A percentile compares a stretch with the other conserved stretches of the same genome.
These are phyloP conservation scores for Anthoscopus minutus DNA, from an alignment of 2,113 vertebrate species.

Conservation along the genomic window DNA sequence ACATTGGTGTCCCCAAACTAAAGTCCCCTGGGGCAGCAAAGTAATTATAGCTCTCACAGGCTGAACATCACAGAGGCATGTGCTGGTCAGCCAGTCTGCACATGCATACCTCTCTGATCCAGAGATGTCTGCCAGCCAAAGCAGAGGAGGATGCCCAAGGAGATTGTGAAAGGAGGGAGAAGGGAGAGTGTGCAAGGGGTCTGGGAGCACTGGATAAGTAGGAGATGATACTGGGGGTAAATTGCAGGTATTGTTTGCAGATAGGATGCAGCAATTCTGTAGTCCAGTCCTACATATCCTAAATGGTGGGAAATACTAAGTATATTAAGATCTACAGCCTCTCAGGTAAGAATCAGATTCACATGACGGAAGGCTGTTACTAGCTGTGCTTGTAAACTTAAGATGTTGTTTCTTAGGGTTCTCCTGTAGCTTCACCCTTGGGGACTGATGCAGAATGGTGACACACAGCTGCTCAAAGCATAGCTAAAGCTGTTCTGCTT, in stretches of 20 bases:
- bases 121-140: background rate
- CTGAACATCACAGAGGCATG: background rate
- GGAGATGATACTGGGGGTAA: background rate
- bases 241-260: background rate
- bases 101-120: background rate
- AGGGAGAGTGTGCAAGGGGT: accelerated
- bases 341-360: background rate
- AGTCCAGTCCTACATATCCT: background rate
- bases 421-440: background rate
- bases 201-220: background rate
- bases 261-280: background rate
- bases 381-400: background rate
- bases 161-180: background rate
- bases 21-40: background rate
- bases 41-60: background rate
- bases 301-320: background rate
- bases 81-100: background rate
- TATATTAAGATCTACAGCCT: background rate
- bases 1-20: background rate
- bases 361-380: background rate
- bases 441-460: background rate
- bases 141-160: background rate
- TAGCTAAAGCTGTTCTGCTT: background rate
- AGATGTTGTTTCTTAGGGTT: background rate
- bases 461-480: background rate